Base-by-base conservation (phyloP, 2,888 invertebrate genomes). In the Leptinotarsa juncta region DNA sequence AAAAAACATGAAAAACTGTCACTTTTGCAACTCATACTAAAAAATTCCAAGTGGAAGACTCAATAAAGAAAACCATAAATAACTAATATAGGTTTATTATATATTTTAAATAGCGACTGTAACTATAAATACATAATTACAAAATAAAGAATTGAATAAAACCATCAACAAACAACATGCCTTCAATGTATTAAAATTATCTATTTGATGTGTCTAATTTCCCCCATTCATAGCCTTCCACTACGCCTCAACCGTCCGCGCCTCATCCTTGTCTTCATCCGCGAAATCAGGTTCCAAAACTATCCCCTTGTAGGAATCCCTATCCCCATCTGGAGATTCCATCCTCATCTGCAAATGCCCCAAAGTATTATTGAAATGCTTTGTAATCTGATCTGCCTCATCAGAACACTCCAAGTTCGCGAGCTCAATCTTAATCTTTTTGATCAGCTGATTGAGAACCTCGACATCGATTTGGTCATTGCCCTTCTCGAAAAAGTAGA, bases 321-420 rank as follows among this genome's bases (percentile, higher is more conserved):
- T 90, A 57, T 93, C 93, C 0, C 90, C 89, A 51, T 87, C 87
- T 0, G 93, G 90, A 68, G 91, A 91, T 83, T 93, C 93, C 87
- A 90, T 88, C 82, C 93, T 89, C 83, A 93, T 93, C 86, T 92
- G 92, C 81, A 97, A 90, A 85, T 96, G 96, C 79, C 94, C 94
- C 84, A 96, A 88, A 0, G 96, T 97, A 85, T 97, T 97, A 83
- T 94, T 95, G 88, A 98, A 97, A 87, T 98, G 98, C 85, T 96
- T 96, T 78, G 95, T 95, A 81, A 99, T 97, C 89, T 98, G 97
- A 84, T 99, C 98, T 49, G 97, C 96, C 87, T 99, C 99, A 84
- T 98, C 97, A 20, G 95, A 96, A 67, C 95, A 94, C 85, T 99
- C 99, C 77, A 99, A 89, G 87, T 96, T 97, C 0, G 97, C 96